Evolutionary conservation across 1,140 invertebrate species (phyloP), one percentile per base, ranked within the genome.

Genomic region (Heliconius himera): DNA sequence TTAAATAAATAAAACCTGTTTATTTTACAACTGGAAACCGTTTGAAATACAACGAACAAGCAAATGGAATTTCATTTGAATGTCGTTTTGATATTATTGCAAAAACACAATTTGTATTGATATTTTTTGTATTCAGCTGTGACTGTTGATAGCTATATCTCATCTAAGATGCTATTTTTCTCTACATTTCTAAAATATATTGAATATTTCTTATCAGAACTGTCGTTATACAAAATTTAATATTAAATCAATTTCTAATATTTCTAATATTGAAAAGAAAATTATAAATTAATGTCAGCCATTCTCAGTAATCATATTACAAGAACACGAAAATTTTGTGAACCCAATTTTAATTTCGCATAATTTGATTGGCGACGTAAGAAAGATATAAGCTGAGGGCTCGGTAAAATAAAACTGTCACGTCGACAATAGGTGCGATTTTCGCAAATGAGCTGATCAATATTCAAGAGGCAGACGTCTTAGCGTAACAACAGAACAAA

Each of bases 371-470:
- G 84, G 70, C 56, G 73, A 83, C 51, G 66, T 54, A 85, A 82
- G 82, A 82, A 87, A 84, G 85, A 87, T 86, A 80, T 78, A 77
- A 80, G 77, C 77, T 73, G 83, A 87, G 79, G 77, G 76, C 83
- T 85, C 81, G 76, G 60, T 85, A 80, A 88, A 83, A 85, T 85
- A 91, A 91, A 91, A 92, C 81, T 90, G 88, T 93, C 90, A 92
- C 90, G 90, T 92, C 88, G 88, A 88, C 89, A 92, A 92, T 90
- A 91, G 90, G 89, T 92, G 90, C 90, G 90, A 94, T 93, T 93
- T 93, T 89, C 88, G 75, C 87, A 90, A 94, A 94, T 92, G 90
- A 94, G 87, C 90, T 93, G 84, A 83, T 94, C 88, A 93, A 93
- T 94, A 94, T 94, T 94, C 93, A 89, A 88, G 84, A 82, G 84